Evolutionary conservation across 2,113 vertebrate genomes (phyloP), one percentile per base, ranked within the genome.

Genomic region (Glaucidium brasilianum): DNA sequence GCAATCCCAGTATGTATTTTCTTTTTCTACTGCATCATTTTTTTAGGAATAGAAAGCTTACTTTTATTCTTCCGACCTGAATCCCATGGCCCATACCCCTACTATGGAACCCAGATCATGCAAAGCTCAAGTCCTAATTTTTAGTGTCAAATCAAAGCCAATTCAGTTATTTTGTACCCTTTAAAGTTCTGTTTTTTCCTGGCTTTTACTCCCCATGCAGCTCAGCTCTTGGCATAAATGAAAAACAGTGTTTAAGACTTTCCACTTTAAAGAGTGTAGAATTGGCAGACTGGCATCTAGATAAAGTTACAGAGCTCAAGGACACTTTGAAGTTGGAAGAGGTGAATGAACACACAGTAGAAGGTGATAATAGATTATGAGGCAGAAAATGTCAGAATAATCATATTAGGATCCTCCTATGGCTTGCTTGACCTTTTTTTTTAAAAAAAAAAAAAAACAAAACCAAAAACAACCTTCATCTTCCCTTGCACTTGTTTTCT

Each of bases 291-390:
- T 78, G 66, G 66, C 34, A 89, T 87, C 47, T 63, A 87, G 68
- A 94, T 67, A 94, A 94, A 81, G 47, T 60, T 91, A 94, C 25
- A 84, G 76, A 92, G 87, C 80, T 96, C 93, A 96, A 91, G 89
- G 86, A 87, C 73, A 21, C 60, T 91, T 94, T 92, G 64, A 94
- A 87, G 80, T 68, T 60, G 72, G n/a, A 81, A 78, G 84, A 92
- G 69, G 73, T 94, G 69, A 95, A 84, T 55, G 56, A 95, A 75
- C 35, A 79, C 22, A 49, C 76, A 81, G 56, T 55, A 74, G 52
- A 83, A 53, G 14, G 37, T n/a, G 39, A 63, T 55, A 87, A 52
- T 26, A 82, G 64, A 90, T 81, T 76, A 72, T 71, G 39, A 91
- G 55, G 55, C 80, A 95, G 59, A 86, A 91, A 90, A 91, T 76